phyloP scores from a whole-genome alignment of 2,113 vertebrate genomes.

The Sturnus vulgaris region DNA sequence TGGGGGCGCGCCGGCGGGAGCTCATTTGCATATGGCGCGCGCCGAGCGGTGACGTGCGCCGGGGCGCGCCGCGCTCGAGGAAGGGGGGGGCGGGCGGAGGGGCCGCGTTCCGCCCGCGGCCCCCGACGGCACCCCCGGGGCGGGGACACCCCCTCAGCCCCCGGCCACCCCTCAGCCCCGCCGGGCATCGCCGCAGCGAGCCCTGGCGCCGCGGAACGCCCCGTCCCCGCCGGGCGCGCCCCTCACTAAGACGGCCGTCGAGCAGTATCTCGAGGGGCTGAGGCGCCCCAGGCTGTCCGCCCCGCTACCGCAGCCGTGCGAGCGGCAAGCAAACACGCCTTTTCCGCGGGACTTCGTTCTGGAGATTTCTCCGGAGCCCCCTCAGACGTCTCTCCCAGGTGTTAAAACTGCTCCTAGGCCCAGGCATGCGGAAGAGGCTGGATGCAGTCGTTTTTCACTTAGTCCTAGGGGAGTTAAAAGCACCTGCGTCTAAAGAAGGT shows the following conservation, averaged over 20 bases:
- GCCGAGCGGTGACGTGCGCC: too few species aligned
- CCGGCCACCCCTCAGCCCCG: neutral
- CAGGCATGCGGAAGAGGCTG: too few species aligned
- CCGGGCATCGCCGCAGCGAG: neutral
- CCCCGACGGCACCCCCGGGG: too few species aligned
- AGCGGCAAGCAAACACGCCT: neutral
- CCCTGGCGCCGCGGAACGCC: neutral
- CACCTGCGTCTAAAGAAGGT: neutral
- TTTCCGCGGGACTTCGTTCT: neutral
- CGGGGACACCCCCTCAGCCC: neutral
- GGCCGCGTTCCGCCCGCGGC: too few species aligned
- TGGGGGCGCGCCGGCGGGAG: too few species aligned
- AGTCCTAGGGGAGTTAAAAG: neutral
- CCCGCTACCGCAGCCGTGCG: neutral
- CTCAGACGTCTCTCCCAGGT: neutral
- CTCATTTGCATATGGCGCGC: too few species aligned
- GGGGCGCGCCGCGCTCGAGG: too few species aligned
- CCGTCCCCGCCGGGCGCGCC: neutral
- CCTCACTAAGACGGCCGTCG: neutral
- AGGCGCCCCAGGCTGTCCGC: rapidly evolving
- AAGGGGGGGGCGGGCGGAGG: too few species aligned
- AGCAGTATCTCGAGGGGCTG: neutral
- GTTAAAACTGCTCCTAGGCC: neutral
- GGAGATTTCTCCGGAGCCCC: neutral
- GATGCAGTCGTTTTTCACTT: neutral